These are phyloP conservation scores for Sminthopsis crassicaudata DNA, from an alignment of 2,113 vertebrate genomes.

Conservation along the genomic window DNA sequence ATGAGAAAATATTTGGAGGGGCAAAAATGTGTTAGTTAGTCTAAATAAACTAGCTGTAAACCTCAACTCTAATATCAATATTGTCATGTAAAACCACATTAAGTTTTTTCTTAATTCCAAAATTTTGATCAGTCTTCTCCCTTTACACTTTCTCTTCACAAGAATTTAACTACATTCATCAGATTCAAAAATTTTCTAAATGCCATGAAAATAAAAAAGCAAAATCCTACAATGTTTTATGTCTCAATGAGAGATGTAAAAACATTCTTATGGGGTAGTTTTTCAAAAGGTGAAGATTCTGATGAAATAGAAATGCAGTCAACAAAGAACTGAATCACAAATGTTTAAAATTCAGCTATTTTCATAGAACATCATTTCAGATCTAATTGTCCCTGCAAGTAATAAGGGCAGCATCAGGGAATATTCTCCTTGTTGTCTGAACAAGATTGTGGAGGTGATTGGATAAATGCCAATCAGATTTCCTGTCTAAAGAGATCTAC, in stretches of 20 bases:
- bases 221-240: background rate
- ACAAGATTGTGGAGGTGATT: background rate
- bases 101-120: background rate
- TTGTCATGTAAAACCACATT: background rate
- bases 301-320: background rate
- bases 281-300: background rate
- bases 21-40: background rate
- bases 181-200: background rate
- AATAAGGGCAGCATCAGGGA: background rate
- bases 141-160: background rate
- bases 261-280: background rate
- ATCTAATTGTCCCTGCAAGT: background rate
- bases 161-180: background rate
- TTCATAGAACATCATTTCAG: background rate
- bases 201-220: background rate
- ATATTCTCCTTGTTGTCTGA: background rate
- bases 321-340: background rate
- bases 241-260: background rate
- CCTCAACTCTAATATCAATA: background rate
- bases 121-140: background rate
- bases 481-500: background rate
- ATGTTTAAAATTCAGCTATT: background rate
- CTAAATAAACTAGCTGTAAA: background rate
- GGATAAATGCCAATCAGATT: background rate
- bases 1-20: background rate